Evolutionary conservation across 2,113 vertebrate species (phyloP), one percentile per base, ranked within the genome.

Genomic region (Pedetes capensis): DNA sequence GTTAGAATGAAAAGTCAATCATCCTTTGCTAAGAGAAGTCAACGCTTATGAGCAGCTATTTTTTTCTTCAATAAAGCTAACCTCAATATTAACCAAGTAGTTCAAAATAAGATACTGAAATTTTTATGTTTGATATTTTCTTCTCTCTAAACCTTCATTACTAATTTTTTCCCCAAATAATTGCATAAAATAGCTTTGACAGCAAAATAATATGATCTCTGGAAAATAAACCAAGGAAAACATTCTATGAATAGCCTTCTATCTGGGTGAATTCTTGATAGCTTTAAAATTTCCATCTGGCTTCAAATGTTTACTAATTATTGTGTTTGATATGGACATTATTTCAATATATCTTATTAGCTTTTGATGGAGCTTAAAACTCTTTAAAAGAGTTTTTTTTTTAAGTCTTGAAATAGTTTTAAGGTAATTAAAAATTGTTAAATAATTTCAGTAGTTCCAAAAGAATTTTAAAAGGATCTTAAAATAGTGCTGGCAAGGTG

Each of bases 331-430:
- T 71, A 72, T 59, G 18, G 8, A 87, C 92, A 84, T 71, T 80
- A 49, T 82, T 72, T 74, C 32, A 68, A 81, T 42, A 63, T 39
- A 53, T 72, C 13, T 12, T 69, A 34, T 66, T 84, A 71, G 25
- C 13, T 96, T 97, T 91, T 61, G 66, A 64, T 59, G 32, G 23
- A 75, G 6, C 75, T 95, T 89, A 72, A 92, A 51, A 86, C 16
- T 71, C 10, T 44, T 55, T 64, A 23, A 86, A 82, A 42, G 32
- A 64, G 27, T 59, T 49, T 66, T 78, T 49, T 66, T 78, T 29
- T 34, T 72, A 93, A 85, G 72, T 5, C 10, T 78, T 69, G 61
- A 91, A 59, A 61, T 88, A 23, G 5, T 87, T 85, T 93, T 82
- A 68, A 91, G 87, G 32, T 59, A 76, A 20, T 87, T 87, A 74